Evolutionary conservation across 2,888 invertebrate genomes (phyloP).

Genomic region (Limnephilus marmoratus): DNA sequence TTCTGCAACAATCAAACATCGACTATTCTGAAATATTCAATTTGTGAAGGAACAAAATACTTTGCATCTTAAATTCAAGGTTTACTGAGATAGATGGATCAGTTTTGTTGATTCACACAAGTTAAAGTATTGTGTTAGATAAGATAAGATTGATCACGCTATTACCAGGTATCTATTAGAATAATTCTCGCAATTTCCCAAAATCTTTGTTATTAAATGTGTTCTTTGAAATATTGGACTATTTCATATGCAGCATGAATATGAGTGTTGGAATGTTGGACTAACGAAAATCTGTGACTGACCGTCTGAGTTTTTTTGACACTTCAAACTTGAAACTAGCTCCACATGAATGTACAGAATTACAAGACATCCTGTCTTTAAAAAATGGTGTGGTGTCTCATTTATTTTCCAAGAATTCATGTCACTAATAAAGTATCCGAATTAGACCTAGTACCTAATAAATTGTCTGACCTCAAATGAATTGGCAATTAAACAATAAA

Average conservation of each 20-base stretch:
- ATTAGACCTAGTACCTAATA: neutral
- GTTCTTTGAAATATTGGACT: neutral
- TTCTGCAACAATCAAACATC: neutral
- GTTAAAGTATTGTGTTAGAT: neutral
- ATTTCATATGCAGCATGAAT: neutral
- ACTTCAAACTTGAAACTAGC: neutral
- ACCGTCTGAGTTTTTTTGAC: neutral
- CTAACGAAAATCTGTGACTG: neutral
- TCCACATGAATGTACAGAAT: neutral
- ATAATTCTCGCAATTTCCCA: neutral
- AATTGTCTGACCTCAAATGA: neutral
- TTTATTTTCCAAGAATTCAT: neutral
- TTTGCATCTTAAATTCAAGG: neutral
- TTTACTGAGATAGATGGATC: neutral
- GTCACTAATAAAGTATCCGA: neutral
- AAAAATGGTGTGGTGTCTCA: neutral
- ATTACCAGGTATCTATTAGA: neutral
- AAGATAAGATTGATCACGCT: neutral
- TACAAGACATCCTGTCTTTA: neutral
- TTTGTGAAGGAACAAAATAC: neutral
- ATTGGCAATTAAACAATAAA: neutral
- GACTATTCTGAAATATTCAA: neutral
- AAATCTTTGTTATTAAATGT: neutral
- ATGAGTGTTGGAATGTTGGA: neutral
- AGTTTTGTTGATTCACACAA: neutral